Percentiles rank a stretch among this genome's conserved stretches.
phyloP scores from a whole-genome alignment of 2,797 vertebrate genomes.

The Uromys caudimaculatus region DNA sequence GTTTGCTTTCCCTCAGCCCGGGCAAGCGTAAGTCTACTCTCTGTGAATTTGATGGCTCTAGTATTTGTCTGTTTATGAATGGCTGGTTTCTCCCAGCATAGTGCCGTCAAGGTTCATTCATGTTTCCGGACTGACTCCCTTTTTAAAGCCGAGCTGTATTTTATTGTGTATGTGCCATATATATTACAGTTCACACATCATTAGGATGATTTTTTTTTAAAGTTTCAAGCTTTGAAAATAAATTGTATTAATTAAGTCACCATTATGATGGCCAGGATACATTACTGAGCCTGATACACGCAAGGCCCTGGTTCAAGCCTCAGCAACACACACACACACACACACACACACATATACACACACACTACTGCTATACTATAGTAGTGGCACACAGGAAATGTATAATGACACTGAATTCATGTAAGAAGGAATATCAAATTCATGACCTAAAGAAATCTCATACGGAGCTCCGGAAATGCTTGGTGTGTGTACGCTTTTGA shows the following conservation, averaged over 20 bases:
- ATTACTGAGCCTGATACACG: not conserved
- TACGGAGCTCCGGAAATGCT: not conserved
- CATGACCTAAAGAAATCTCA: not conserved
- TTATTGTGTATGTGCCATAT: not conserved
- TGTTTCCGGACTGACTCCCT: not conserved
- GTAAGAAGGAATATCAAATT: not conserved
- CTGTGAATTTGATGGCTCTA: not conserved
- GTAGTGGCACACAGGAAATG: conserved; percentile 34
- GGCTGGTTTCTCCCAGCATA: not conserved
- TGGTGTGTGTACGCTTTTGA: not conserved
- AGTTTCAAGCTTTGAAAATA: conserved; percentile 44
- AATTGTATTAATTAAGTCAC: conserved; percentile 36
- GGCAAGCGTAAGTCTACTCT: not conserved
- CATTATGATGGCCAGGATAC: not conserved
- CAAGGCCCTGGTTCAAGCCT: not conserved
- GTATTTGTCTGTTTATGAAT: not conserved
- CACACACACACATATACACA: not conserved
- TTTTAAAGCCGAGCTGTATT: not conserved
- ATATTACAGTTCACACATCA: not conserved
- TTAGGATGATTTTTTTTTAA: not conserved
- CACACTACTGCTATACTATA: not conserved
- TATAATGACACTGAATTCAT: not conserved
- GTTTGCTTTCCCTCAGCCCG: not conserved
- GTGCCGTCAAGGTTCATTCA: not conserved
- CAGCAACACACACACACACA: not conserved